phyloP scores from a whole-genome alignment of 2,113 vertebrate species.

The Muntiacus reevesi region DNA sequence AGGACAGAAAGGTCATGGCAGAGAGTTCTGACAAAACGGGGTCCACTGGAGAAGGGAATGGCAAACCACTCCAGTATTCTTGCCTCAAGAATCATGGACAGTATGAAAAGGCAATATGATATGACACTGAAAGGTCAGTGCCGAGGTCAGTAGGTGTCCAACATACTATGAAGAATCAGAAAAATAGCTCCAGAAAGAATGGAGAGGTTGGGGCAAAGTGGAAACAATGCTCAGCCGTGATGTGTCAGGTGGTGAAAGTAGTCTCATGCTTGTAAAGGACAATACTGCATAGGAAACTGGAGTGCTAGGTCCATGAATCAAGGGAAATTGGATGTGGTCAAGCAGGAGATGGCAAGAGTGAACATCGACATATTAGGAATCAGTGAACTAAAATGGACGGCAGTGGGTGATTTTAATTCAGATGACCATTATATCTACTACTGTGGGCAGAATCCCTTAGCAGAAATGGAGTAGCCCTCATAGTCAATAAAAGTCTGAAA shows the following conservation, averaged over 20 bases:
- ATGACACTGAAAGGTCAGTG: not conserved
- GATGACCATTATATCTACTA: not conserved
- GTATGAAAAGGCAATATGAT: not conserved
- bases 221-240: not conserved
- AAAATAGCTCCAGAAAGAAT: not conserved
- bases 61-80: not conserved
- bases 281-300: not conserved
- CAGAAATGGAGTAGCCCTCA: not conserved
- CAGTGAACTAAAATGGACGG: not conserved
- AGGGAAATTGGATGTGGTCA: not conserved
- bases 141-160: not conserved
- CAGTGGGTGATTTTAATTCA: not conserved
- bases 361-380: not conserved
- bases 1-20: not conserved
- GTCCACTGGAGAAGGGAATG: not conserved
- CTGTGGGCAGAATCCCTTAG: not conserved
- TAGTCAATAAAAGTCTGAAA: not conserved
- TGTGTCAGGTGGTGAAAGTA: not conserved
- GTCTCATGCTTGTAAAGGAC: not conserved
- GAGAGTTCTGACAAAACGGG: not conserved
- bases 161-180: not conserved
- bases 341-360: not conserved
- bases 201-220: not conserved
- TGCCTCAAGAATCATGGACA: not conserved
- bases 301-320: not conserved